These are phyloP conservation scores for Centruroides sculpturatus DNA, from an alignment of 1,140 invertebrate genomes.

Conservation along the genomic window DNA sequence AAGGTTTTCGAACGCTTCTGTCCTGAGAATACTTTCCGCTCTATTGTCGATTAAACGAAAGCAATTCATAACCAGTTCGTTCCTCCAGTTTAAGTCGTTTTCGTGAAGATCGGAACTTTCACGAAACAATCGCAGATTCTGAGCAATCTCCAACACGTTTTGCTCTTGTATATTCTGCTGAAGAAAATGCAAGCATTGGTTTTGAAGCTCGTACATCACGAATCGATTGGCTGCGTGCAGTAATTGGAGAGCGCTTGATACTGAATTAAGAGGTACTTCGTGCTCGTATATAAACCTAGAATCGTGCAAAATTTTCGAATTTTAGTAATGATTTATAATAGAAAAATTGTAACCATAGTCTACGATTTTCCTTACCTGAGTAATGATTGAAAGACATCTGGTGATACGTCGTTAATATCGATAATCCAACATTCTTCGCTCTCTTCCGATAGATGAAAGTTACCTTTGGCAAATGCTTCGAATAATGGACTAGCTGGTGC, in stretches of 20 bases:
- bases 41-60: slow-evolving; percentile 43
- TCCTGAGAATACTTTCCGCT: slow-evolving; percentile 40
- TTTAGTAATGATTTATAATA: too few species aligned
- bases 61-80: slow-evolving; percentile 42
- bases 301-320: not conserved
- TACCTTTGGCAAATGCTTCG: slow-evolving; percentile 30
- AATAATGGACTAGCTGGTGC: slow-evolving; percentile 44
- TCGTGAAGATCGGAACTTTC: not conserved
- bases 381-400: slow-evolving; percentile 49
- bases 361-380: slow-evolving; percentile 34
- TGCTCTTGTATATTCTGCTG: slow-evolving; percentile 30
- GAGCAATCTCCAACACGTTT: slow-evolving; percentile 37
- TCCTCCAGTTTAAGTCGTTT: slow-evolving; percentile 6
- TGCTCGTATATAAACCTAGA: slow-evolving; percentile 23
- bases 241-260: slow-evolving; percentile 44
- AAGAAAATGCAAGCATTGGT: slow-evolving; percentile 43
- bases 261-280: slow-evolving; percentile 42
- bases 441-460: slow-evolving; percentile 24
- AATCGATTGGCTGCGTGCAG: slow-evolving; percentile 52
- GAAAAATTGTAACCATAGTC: too few species aligned
- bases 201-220: slow-evolving; percentile 42
- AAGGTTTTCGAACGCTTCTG: slow-evolving; percentile 49
- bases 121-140: slow-evolving; percentile 17
- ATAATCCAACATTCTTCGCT: not conserved
- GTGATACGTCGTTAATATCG: slow-evolving; percentile 42